Evolutionary conservation across 2,797 vertebrate species (phyloP).

Genomic region (Stomatorhinus walkeri): DNA sequence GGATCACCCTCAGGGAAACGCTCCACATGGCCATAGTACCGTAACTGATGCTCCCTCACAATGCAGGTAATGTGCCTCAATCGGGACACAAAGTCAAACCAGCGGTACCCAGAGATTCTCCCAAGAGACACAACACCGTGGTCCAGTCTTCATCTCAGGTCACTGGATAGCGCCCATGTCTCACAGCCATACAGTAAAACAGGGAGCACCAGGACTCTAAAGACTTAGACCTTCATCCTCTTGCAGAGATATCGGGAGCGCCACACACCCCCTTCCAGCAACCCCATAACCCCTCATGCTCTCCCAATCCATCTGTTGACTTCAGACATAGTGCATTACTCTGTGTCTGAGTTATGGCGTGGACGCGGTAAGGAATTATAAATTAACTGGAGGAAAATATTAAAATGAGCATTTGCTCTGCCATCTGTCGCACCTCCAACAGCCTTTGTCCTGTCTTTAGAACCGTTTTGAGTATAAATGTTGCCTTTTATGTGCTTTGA

Average conservation of each 20-base stretch:
- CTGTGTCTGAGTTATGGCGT: neutral
- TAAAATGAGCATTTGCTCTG: neutral
- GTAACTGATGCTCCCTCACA: neutral
- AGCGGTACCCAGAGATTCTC: neutral
- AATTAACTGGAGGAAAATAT: neutral
- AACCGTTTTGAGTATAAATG: neutral
- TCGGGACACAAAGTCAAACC: neutral
- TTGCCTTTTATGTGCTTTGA: neutral
- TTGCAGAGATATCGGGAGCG: too few relatives aligned
- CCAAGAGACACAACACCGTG: too few relatives aligned
- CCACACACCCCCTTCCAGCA: neutral
- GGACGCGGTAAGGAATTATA: neutral
- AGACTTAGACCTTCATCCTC: too few relatives aligned
- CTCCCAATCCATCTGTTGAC: neutral
- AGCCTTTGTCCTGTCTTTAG: neutral
- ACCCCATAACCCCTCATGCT: neutral
- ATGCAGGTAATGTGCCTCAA: neutral
- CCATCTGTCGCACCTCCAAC: neutral
- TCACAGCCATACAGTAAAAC: neutral
- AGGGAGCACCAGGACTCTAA: too few relatives aligned
- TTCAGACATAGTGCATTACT: neutral
- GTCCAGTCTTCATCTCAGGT: neutral
- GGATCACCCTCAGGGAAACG: neutral
- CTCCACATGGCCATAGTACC: neutral
- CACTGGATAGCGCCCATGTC: neutral